phyloP scores from a whole-genome alignment of 2,888 invertebrate species.

The Stegana nigrithorax region DNA sequence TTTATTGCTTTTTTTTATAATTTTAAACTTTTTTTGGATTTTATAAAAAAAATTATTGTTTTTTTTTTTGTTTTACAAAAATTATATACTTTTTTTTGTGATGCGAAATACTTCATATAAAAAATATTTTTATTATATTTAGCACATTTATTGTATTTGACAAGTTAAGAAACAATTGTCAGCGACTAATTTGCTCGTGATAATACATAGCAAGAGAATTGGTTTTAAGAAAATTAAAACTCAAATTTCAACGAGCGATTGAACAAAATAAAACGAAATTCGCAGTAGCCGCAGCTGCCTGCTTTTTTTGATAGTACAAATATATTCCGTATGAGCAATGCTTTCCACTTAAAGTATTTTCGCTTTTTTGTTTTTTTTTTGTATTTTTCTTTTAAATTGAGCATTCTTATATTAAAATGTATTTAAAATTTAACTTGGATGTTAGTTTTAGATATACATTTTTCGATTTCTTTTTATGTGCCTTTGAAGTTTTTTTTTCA shows the following conservation, averaged over 20 bases:
- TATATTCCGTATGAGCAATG: too few species aligned
- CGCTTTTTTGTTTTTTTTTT: constrained; percentile 11
- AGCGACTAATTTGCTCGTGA: too few species aligned
- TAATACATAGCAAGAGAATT: too few species aligned
- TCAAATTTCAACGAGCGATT: too few species aligned
- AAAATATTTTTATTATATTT: constrained; percentile 9
- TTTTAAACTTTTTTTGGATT: constrained; percentile 36
- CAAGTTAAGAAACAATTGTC: too few species aligned
- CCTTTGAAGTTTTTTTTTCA: neutral
- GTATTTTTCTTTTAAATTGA: constrained; percentile 16
- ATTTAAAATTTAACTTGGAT: neutral
- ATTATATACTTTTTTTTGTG: constrained; percentile 32
- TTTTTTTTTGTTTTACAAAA: constrained; percentile 42
- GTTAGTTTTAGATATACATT: neutral
- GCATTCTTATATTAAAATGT: neutral
- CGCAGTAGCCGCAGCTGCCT: too few species aligned
- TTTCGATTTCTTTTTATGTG: neutral
- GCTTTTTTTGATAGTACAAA: too few species aligned
- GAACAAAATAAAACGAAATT: too few species aligned
- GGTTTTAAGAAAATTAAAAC: too few species aligned
- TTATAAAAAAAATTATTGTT: too few species aligned
- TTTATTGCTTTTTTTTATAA: constrained; percentile 20
- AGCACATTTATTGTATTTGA: too few species aligned
- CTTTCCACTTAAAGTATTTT: too few species aligned
- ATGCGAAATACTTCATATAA: constrained; percentile 48